Conservation (phyloP, 2,113 vertebrate genomes). For the Narcine bancroftii region DNA sequence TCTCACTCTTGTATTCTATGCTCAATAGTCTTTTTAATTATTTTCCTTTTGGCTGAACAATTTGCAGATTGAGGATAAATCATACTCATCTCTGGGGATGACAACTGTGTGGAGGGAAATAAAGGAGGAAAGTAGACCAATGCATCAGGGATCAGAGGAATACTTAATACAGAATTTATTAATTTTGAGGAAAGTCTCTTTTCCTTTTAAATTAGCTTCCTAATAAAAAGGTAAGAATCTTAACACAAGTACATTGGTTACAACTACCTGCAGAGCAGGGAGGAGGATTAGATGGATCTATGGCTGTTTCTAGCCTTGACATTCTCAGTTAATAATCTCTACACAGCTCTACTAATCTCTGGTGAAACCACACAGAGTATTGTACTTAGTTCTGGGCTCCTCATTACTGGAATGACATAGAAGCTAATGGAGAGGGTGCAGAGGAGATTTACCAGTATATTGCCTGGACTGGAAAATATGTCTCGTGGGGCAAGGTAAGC, state of each 20-base stretch:
- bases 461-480: no score
- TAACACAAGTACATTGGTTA: no score
- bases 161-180: neutral
- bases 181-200: neutral
- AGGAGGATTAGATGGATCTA: neutral
- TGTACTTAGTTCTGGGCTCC: no score
- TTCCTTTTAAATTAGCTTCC: neutral
- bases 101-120: neutral
- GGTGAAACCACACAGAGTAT: no score
- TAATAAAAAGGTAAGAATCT: neutral
- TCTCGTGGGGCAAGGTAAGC: no score
- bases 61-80: no score
- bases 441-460: no score
- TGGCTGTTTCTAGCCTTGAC: neutral
- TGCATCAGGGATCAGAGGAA: neutral
- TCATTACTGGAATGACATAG: no score
- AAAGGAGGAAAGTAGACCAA: neutral
- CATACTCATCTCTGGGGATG: neutral
- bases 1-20: neutral
- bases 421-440: no score
- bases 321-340: neutral
- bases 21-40: neutral
- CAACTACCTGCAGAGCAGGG: neutral
- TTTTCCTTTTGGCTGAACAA: neutral
- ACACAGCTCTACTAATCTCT: no score